Base-by-base conservation (phyloP, 1,140 invertebrate species). In the Armadillidium nasatum region DNA sequence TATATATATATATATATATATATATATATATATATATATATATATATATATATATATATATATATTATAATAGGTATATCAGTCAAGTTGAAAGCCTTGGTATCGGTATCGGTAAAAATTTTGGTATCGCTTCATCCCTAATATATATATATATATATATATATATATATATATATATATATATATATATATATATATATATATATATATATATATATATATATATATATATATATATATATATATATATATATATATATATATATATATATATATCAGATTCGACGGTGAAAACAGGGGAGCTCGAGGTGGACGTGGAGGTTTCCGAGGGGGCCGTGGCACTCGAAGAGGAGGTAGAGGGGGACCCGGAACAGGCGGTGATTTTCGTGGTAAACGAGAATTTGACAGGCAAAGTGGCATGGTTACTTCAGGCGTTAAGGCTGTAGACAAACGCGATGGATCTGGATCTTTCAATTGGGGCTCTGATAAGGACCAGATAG, bases 401-500 rank as follows among this genome's bases (percentile, higher is more conserved):
- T 97, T 94, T 85, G 95, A 97, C 86, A 89, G 95, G 78, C 93
- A 96, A 85, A 96, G 94, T 83, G 95, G 95, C 80, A 76, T 82
- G 82, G 82, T 80, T 87, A 87, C 86, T 87, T 92, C 91, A 85
- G 94, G 95, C 83, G 91, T 97, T 73, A 97, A 97, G 87, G 88
- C 94, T 77, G 88, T 95, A 81, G 95, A 97, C 83, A 97, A 98
- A 86, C 91, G 93, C 81, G 95, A 97, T 83, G 96, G 95, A 83
- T 91, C 89, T 87, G 96, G 95, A 75, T 90, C 94, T 82, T 93
- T 95, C 85, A 98, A 97, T 85, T 97, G 96, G 95, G 95, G 95
- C 82, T 94, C 91, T 71, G 89, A 94, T 81, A 94, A 93, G 84
- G 94, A 96, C 86, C 93, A 96, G 82, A 90, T 94, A 81, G 93